A percentile compares a stretch with the other conserved stretches of the same genome.
These are phyloP conservation scores for Rutilus rutilus DNA, from an alignment of 2,113 vertebrate genomes.

Conservation along the genomic window DNA sequence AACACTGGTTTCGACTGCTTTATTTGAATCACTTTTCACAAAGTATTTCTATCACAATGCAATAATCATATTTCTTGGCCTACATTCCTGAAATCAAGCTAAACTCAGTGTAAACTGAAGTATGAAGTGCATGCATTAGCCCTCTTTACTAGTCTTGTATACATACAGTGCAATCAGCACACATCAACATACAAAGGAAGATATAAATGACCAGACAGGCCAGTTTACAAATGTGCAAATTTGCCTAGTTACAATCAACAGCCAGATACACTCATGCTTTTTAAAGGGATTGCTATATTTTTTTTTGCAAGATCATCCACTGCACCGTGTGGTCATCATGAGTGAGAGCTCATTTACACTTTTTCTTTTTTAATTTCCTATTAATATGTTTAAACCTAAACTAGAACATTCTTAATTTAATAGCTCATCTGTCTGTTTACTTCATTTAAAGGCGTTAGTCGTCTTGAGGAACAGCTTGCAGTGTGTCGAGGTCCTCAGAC, in stretches of 20 bases:
- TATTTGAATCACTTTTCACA: constrained; percentile 41
- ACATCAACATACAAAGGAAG: constrained; percentile 17
- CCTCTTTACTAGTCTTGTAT: not conserved
- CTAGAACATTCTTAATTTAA: not conserved
- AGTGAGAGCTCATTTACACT: not conserved
- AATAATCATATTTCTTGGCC: constrained; percentile 20
- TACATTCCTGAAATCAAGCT: constrained; percentile 1
- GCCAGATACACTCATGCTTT: constrained; percentile 19
- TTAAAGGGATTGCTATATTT: constrained; percentile 27
- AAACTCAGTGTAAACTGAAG: constrained; percentile 1
- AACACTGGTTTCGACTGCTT: not conserved
- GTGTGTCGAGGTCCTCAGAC: constrained; percentile 6
- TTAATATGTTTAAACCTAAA: not conserved
- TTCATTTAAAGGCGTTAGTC: not conserved
- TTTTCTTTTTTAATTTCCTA: not conserved
- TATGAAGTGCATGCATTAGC: constrained; percentile 47
- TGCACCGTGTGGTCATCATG: not conserved
- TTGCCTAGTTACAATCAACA: constrained; percentile 10
- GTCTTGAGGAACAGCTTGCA: not conserved
- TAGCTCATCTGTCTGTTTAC: not conserved
- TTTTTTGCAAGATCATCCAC: not conserved
- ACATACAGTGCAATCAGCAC: constrained; percentile 10
- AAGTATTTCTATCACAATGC: constrained; percentile 46
- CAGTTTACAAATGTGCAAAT: constrained; percentile 21
- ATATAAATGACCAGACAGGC: constrained; percentile 15